A percentile compares a stretch with the other conserved stretches of the same genome.
Conservation (phyloP, 2,888 invertebrate genomes). For the Rhogogaster chlorosoma region DNA sequence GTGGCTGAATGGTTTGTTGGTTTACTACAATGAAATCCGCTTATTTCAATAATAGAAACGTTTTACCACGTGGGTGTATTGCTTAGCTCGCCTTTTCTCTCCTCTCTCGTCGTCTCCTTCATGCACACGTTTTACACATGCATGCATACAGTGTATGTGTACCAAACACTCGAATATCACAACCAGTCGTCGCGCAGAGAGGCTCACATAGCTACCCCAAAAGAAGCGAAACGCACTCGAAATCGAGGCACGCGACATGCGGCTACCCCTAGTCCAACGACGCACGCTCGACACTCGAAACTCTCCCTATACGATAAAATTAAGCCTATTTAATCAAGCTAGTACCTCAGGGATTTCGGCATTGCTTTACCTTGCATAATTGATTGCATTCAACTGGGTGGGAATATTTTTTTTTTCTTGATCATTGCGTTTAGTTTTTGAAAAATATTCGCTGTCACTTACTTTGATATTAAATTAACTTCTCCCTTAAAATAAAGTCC, state of each 20-base stretch:
- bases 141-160: neutral
- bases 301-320: constrained; percentile 61
- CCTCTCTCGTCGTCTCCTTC: neutral
- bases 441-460: neutral
- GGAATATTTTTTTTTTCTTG: constrained; percentile 6
- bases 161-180: neutral
- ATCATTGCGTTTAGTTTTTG: neutral
- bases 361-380: constrained; percentile 11
- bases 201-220: constrained; percentile 13
- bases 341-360: constrained; percentile 45
- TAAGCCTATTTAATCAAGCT: constrained; percentile 68
- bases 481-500: neutral
- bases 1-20: constrained; percentile 60
- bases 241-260: constrained; percentile 64
- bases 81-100: constrained; percentile 3
- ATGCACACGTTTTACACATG: neutral
- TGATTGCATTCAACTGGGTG: constrained; percentile 25
- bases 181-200: constrained; percentile 56
- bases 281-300: constrained; percentile 60
- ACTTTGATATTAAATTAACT: neutral
- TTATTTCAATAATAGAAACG: constrained; percentile 51
- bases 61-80: neutral
- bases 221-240: constrained; percentile 48
- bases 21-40: constrained; percentile 63
- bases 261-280: constrained; percentile 54